Percentiles rank a stretch among this genome's conserved stretches.
Evolutionary conservation across 2,113 vertebrate species (phyloP).

Genomic region (Phainopepla nitens): DNA sequence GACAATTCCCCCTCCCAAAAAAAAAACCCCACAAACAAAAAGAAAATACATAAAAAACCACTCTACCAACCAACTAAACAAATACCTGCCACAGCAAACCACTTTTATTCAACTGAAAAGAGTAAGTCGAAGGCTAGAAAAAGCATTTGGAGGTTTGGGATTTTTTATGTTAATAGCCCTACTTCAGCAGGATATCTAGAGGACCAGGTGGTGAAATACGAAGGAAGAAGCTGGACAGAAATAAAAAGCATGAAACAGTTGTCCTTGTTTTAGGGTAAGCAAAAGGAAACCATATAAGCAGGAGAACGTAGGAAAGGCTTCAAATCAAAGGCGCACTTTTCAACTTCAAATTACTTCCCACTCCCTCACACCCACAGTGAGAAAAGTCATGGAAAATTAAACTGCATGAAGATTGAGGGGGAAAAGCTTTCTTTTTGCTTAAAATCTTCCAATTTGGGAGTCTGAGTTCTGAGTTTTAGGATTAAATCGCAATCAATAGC

Average conservation of each 20-base stretch:
- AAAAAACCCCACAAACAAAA: background rate
- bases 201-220: background rate
- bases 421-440: background rate
- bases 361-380: background rate
- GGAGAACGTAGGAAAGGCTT: background rate
- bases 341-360: background rate
- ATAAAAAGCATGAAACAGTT: background rate
- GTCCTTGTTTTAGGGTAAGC: background rate
- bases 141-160: background rate
- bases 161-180: background rate
- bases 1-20: rapidly evolving
- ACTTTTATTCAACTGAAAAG: background rate
- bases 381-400: background rate
- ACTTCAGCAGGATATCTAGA: background rate
- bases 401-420: background rate
- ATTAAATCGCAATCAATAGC: background rate
- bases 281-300: background rate
- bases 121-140: background rate
- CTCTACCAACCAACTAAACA: background rate
- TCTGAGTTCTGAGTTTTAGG: background rate
- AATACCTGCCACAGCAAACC: background rate
- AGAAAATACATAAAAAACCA: background rate
- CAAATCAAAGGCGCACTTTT: background rate
- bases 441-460: background rate
- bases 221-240: background rate